Evolutionary conservation across 2,113 vertebrate genomes (phyloP), one percentile per base, ranked within the genome.

Genomic region (Cathartes aura): DNA sequence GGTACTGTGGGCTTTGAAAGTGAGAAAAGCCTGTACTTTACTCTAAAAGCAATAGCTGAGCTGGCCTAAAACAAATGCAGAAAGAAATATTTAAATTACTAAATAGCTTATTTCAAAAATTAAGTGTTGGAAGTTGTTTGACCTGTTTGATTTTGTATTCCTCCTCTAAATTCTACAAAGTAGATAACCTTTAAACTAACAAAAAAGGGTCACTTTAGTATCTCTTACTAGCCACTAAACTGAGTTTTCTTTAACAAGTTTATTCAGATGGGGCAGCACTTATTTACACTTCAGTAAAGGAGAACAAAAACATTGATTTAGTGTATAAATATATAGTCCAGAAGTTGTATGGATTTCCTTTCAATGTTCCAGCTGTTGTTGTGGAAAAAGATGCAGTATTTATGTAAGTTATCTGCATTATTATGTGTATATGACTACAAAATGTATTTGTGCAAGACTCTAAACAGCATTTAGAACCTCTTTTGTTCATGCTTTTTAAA

Each of bases 301-400:
- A 99, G 97, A 99, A 99, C 98, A 99, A 99, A 98, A 99, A 99
- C 98, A 98, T 99, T 97, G 99, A 99, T 96, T 98, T 99, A 98
- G 98, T 99, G 87, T 99, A 99, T 98, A 99, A 99, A 98, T 99
- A 99, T 93, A 98, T 99, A 87, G 99, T 99, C 94, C 99, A 99
- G 98, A 99, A 99, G 97, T 98, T 99, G 81, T 99, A 99, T 12
- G 99, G 99, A 96, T 99, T 99, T 98, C 99, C 99, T 23, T 99
- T 99, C 97, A 99, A 99, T 72, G 98, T 98, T 95, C 98, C 99
- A 82, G 99, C 99, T 89, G 98, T 99, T 96, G 99, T 99, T 97
- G 99, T 99, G 98, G 99, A 99, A 98, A 99, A 99, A 98, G 99
- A 99, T 95, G 99, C 99, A 1, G 99, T 99, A 96, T 99, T 99